Conservation (phyloP, 2,797 vertebrate genomes). For the Cichlasoma orientale region DNA sequence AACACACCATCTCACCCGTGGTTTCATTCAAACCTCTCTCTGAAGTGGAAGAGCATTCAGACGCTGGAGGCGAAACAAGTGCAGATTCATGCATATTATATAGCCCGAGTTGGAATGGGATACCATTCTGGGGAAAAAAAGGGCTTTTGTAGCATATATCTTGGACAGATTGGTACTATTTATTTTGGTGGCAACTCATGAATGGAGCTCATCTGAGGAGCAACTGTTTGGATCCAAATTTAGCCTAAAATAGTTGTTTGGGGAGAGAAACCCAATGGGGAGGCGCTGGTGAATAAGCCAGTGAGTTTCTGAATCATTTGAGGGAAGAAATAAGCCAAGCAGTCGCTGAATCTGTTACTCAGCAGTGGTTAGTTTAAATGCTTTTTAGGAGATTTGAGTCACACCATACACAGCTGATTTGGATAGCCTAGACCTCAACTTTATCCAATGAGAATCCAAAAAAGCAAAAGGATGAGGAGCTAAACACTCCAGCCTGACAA, state of each 20-base stretch:
- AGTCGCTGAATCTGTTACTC: background rate
- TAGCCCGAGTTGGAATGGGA: background rate
- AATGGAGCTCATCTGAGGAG: background rate
- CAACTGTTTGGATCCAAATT: background rate
- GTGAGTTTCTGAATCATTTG: background rate
- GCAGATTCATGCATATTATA: background rate
- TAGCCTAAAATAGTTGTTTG: background rate
- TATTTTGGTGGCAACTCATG: background rate
- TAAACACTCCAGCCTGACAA: background rate
- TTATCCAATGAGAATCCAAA: background rate
- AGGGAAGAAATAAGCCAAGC: background rate
- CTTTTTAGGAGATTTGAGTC: background rate
- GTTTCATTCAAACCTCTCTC: slow-evolving; percentile 18
- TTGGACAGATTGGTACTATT: background rate
- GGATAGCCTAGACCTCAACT: background rate
- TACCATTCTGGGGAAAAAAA: background rate
- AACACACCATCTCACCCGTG: background rate
- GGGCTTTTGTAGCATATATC: background rate
- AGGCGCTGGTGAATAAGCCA: background rate
- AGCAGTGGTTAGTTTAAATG: background rate
- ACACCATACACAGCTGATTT: background rate
- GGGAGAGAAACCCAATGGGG: background rate
- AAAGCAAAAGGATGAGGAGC: background rate
- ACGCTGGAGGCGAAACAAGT: background rate
- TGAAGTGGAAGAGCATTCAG: background rate